phyloP scores from a whole-genome alignment of 2,888 invertebrate species.

The Sclerodermus sp. region DNA sequence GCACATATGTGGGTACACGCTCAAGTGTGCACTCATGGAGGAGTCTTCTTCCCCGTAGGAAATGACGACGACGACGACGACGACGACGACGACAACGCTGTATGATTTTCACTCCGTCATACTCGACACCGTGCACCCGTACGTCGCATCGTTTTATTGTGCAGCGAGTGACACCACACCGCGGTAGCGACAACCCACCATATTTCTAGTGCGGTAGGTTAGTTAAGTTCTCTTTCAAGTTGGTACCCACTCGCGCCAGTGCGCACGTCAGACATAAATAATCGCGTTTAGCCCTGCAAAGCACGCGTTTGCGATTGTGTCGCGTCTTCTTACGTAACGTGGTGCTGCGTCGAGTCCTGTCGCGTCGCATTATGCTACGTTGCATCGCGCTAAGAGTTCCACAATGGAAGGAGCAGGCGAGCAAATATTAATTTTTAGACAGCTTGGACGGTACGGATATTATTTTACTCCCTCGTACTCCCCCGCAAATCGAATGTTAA shows the following conservation, averaged over 20 bases:
- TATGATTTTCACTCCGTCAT: no score
- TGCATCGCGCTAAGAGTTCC: no score
- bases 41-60: no score
- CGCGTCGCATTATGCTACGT: no score
- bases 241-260: slow-evolving; percentile 17
- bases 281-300: slow-evolving; percentile 26
- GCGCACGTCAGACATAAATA: slow-evolving; percentile 35
- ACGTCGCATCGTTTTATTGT: slow-evolving; percentile 36
- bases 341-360: slow-evolving; percentile 13
- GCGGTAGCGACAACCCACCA: slow-evolving; percentile 18
- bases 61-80: no score
- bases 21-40: no score
- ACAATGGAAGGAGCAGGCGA: not conserved
- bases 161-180: slow-evolving; percentile 32
- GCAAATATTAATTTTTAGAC: not conserved
- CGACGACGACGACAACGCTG: no score
- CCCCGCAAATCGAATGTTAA: no score
- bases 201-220: slow-evolving; percentile 44
- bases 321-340: slow-evolving; percentile 9
- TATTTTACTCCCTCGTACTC: not conserved
- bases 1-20: no score
- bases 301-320: slow-evolving; percentile 20
- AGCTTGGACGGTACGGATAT: not conserved
- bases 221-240: slow-evolving; percentile 40
- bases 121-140: slow-evolving; percentile 12